phyloP scores from a whole-genome alignment of 1,140 invertebrate species.

The Aricia agestis region DNA sequence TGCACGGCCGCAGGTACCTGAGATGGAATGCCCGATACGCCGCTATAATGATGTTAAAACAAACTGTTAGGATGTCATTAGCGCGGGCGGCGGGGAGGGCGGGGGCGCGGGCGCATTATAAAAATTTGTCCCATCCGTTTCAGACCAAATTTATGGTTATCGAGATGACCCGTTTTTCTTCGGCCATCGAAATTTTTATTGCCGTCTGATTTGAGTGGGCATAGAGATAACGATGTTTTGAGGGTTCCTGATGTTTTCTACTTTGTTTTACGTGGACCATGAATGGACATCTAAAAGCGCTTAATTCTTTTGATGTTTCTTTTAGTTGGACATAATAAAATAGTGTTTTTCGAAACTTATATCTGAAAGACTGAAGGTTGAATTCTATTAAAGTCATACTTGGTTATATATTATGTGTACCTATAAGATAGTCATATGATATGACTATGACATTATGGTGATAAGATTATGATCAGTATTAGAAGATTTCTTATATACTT shows the following conservation, averaged over 20 bases:
- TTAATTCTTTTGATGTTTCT: background rate
- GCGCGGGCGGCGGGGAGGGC: conserved; percentile 65
- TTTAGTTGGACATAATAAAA: background rate
- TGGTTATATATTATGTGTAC: too few relatives aligned
- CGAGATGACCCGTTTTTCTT: conserved; percentile 67
- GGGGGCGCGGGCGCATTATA: conserved; percentile 65
- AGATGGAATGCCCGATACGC: conserved; percentile 72
- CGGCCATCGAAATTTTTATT: conserved; percentile 69
- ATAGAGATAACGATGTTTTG: conserved; percentile 70
- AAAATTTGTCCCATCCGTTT: conserved; percentile 76
- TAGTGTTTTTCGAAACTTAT: too few relatives aligned
- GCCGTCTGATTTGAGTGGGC: conserved; percentile 67
- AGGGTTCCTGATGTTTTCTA: conserved; percentile 31
- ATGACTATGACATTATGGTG: too few relatives aligned
- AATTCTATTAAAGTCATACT: too few relatives aligned
- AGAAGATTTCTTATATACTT: too few relatives aligned
- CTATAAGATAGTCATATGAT: too few relatives aligned
- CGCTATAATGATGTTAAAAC: conserved; percentile 75
- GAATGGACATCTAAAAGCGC: conserved; percentile 38
- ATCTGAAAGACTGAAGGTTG: too few relatives aligned
- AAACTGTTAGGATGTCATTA: conserved; percentile 75
- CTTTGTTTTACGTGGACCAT: conserved; percentile 48
- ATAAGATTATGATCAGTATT: too few relatives aligned
- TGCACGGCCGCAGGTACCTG: conserved; percentile 46
- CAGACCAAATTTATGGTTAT: conserved; percentile 72